Base-by-base conservation (phyloP, 2,888 invertebrate species). In the Lissocephala sabroskyi region DNA sequence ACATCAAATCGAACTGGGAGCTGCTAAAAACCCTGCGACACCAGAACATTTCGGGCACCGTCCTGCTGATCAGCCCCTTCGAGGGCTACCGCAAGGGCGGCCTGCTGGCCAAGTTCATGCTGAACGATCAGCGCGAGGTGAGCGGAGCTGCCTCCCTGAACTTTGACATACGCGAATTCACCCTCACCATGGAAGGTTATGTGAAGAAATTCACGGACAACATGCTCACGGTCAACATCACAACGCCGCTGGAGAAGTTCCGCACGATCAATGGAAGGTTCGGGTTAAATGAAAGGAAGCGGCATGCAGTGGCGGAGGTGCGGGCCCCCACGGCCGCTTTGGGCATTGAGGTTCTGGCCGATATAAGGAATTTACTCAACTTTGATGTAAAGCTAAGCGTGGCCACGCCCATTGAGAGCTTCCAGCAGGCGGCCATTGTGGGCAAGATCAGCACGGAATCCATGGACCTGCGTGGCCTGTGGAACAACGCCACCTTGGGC, bases 351-450 rank as follows among this genome's bases (percentile, higher is more conserved):
- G 83, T 89, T 0, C 83, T 92, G 0, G 87, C 90, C 7, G 87
- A 89, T 49, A 77, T 94, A 26, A 82, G 87, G 14, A 88, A 89
- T 5, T 76, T 89, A 6, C 86, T 89, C 60, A 88, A 92, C 65
- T 94, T 94, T 81, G 89, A 94, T 81, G 83, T 93, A 0, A 92
- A 90, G 64, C 86, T 94, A 0, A 89, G 90, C 65, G 79, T 93
- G 0, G 92, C 92, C 0, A 88, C 93, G 1, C 93, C 94, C 0
- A 86, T 93, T 54, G 91, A 91, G 46, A 87, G 89, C 50, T 84
- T 94, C 17, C 89, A 88, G 63, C 87, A 89, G 71, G 86, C 91
- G 0, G 86, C 91, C 47, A 37, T 93, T 3, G 87, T 90, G 1
- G 93, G 90, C 0, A 92, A 91, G 81, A 83, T 93, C 10, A 89